Evolutionary conservation across 2,113 vertebrate species (phyloP).

Genomic region (Oophaga pumilio): DNA sequence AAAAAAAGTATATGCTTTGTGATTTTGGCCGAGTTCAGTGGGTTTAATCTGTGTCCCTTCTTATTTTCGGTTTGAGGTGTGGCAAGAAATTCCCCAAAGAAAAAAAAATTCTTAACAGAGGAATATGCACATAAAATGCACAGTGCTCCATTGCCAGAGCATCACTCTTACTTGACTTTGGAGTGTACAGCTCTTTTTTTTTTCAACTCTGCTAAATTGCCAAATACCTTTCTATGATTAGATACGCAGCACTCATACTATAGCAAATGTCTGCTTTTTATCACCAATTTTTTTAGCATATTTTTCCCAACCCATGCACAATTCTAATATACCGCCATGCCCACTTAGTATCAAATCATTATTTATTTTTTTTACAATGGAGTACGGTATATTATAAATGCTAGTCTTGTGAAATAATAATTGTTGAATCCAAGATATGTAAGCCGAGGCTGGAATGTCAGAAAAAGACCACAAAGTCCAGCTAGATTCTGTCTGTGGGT

Average conservation of each 20-base stretch:
- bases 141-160: slow-evolving; percentile 67
- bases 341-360: not conserved
- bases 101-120: slow-evolving; percentile 71
- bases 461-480: not conserved
- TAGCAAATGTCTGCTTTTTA: not conserved
- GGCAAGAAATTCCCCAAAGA: slow-evolving; percentile 71
- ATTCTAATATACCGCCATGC: not conserved
- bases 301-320: not conserved
- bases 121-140: slow-evolving; percentile 63
- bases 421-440: not conserved
- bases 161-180: slow-evolving; percentile 7
- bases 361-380: not conserved
- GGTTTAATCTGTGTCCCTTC: slow-evolving; percentile 68
- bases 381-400: not conserved
- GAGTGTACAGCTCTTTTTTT: not conserved
- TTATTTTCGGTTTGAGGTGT: slow-evolving; percentile 72
- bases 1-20: slow-evolving; percentile 70
- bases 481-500: not conserved
- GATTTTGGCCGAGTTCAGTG: slow-evolving; percentile 70
- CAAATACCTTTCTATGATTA: slow-evolving; percentile 36
- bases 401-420: not conserved
- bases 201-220: not conserved
- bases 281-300: not conserved
- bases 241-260: slow-evolving; percentile 15
- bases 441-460: not conserved